These are phyloP conservation scores for Cyclopterus lumpus DNA, from an alignment of 2,797 vertebrate species.

Conservation along the genomic window DNA sequence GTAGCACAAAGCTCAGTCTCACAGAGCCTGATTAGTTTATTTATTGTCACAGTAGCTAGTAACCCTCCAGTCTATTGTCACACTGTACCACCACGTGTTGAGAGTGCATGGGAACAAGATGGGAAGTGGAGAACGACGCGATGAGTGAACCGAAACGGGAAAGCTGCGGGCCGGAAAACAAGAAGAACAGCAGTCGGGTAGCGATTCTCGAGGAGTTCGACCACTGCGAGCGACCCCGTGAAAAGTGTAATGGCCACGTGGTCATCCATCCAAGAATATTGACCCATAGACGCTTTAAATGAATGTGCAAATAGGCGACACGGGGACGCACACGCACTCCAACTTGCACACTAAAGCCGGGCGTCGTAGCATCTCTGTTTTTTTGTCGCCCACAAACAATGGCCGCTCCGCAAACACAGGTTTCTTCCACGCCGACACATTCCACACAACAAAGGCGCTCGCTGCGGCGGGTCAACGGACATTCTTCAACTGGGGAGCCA, in stretches of 20 bases:
- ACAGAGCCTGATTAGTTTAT: not conserved
- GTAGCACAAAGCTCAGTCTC: not conserved
- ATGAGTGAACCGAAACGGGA: not conserved
- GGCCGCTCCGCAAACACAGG: slow-evolving; percentile 37
- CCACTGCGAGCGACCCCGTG: not conserved
- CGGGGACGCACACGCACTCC: not conserved
- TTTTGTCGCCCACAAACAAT: slow-evolving; percentile 47
- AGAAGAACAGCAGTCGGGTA: not conserved
- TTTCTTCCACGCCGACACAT: slow-evolving; percentile 70
- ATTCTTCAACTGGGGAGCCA: slow-evolving; percentile 52
- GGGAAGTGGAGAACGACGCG: not conserved
- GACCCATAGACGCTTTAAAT: not conserved
- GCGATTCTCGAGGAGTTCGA: not conserved
- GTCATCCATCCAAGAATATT: not conserved
- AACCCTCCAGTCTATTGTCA: too few species aligned
- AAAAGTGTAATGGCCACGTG: not conserved
- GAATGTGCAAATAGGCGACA: not conserved
- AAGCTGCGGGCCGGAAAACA: not conserved
- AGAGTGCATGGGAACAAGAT: not conserved
- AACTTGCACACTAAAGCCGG: not conserved
- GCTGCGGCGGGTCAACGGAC: slow-evolving; percentile 22
- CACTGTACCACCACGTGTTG: not conserved
- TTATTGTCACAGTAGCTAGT: not conserved
- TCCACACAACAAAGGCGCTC: slow-evolving; percentile 73
- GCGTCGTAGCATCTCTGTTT: slow-evolving; percentile 27